Conservation (phyloP, 1,140 invertebrate genomes). For the Campoletis sonorensis region DNA sequence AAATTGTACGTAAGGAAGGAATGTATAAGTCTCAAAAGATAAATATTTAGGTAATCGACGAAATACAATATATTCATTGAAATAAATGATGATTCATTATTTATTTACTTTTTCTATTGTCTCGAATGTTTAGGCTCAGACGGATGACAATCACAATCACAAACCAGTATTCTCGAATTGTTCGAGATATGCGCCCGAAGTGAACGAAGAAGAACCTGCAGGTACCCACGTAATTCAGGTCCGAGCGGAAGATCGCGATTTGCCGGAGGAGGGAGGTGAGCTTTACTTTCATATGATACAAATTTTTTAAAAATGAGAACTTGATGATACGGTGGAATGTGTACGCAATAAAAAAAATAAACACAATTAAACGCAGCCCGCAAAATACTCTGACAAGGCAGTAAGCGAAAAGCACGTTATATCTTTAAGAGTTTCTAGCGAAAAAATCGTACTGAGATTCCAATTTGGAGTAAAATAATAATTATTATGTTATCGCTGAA, state of each 20-base stretch:
- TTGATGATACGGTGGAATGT: not conserved
- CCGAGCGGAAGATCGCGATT: constrained; percentile 80
- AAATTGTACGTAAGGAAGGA: no score
- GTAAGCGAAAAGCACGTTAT: no score
- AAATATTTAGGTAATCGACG: no score
- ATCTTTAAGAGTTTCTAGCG: no score
- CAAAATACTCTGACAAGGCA: no score
- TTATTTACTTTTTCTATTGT: not conserved
- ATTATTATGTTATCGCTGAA: no score
- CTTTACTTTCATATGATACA: constrained; percentile 38
- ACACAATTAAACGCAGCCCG: not conserved
- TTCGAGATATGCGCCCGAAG: constrained; percentile 80
- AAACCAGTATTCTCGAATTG: constrained; percentile 87
- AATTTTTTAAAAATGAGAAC: not conserved
- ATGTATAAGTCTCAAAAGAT: no score
- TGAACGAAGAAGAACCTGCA: constrained; percentile 82
- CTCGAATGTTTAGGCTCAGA: constrained; percentile 51
- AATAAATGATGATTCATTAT: no score
- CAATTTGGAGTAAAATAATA: no score
- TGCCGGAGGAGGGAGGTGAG: constrained; percentile 83
- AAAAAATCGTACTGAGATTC: no score
- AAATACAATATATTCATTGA: no score
- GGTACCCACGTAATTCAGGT: constrained; percentile 82
- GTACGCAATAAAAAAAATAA: not conserved
- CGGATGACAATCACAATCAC: constrained; percentile 79